Base-by-base conservation (phyloP, 2,797 vertebrate genomes). In the Enteromius argenteus region DNA sequence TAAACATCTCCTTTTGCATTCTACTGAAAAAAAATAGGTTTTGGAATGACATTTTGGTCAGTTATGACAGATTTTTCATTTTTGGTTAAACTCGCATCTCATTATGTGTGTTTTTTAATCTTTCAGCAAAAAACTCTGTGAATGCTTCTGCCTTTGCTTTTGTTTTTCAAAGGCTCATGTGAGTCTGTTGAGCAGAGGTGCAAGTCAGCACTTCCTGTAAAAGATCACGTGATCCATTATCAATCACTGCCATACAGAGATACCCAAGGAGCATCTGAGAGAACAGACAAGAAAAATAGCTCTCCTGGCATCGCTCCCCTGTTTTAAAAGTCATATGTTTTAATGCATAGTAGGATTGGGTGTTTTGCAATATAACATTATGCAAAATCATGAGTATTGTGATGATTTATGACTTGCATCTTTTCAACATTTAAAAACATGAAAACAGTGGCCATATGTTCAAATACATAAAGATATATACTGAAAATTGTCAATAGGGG, bases 161-260 rank as follows among this genome's bases (percentile, higher is more conserved):
- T 10, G 14, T 76, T 76, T 60, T 60, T 8, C 35, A 58, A 35
- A 53, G 17, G 35, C 53, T 58, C 3, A 39, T 58, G 8, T 37
- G 73, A 75, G 35, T 76, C 73, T 76, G 51, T 23, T 30, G 37
- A 3, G 5, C 37, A 62, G 58, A 8, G 23, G 23, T 4, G 76
- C 39, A 62, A 64, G 39, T 64, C 58, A 78, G 76, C 76, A 64
- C 76, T 62, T 78, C 76, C 39, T 62, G 39, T 19, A 46, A 62
- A 60, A 62, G 37, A 56, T 58, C 74, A 77, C 6, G 39, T 77
- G 74, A 60, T 42, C 14, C 17, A 56, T 30, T 77, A 62, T 60
- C 74, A 58, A 77, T 77, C 74, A 58, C 53, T 60, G 53, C n/a
- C 53, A 77, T 27, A 62, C 3, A 17, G 37, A 77, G 74, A 58